phyloP scores from a whole-genome alignment of 2,113 vertebrate species.

The Brevimyrus niger region DNA sequence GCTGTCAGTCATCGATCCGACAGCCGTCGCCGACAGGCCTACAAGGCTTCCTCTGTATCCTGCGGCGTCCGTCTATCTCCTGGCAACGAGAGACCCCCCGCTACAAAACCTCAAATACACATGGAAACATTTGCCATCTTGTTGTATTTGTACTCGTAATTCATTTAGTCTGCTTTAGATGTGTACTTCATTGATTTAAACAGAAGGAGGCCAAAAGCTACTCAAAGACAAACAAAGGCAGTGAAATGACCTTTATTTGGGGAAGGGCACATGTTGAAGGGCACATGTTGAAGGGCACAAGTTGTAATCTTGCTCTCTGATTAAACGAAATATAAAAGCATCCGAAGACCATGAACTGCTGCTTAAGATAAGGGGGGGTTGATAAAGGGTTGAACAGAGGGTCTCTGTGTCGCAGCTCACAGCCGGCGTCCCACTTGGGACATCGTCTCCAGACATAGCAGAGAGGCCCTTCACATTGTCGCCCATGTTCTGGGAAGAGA shows the following conservation, averaged over 20 bases:
- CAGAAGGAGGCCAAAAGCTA: not conserved
- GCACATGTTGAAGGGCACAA: not conserved
- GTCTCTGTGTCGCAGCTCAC: not conserved
- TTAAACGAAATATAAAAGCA: not conserved
- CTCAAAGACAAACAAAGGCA: not conserved
- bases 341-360: not conserved
- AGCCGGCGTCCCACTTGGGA: not conserved
- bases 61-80: not conserved
- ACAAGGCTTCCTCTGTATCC: slow-evolving; percentile 12
- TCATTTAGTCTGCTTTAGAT: not conserved
- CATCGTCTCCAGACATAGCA: not conserved
- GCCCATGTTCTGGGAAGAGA: slow-evolving; percentile 7
- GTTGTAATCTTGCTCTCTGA: not conserved
- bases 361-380: not conserved
- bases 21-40: not conserved
- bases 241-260: not conserved
- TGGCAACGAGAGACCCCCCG: not conserved
- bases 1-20: slow-evolving; percentile 3
- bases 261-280: not conserved
- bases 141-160: not conserved
- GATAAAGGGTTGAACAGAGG: not conserved
- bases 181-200: not conserved
- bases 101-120: not conserved
- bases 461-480: not conserved
- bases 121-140: slow-evolving; percentile 3